Conservation (phyloP, 2,797 vertebrate genomes). For the Rhynchotus rufescens region DNA sequence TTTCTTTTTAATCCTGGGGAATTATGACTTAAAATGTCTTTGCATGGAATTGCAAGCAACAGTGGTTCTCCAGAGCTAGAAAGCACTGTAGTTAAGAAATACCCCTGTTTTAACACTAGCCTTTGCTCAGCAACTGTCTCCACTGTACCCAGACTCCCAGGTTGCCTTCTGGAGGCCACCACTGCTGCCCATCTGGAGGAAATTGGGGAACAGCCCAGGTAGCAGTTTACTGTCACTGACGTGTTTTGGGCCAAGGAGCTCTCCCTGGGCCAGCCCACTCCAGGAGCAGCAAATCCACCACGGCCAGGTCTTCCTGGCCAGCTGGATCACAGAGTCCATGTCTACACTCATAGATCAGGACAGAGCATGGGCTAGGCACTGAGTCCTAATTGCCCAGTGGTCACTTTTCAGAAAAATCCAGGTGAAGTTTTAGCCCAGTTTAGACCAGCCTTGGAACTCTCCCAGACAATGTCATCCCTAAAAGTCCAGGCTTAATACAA, state of each 20-base stretch:
- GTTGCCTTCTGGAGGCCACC: background rate
- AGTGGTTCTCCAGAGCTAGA: rapidly evolving
- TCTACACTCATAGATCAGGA: background rate
- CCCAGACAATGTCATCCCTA: background rate
- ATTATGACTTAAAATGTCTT: background rate
- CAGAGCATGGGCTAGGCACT: background rate
- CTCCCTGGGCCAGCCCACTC: background rate
- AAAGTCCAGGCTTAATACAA: background rate
- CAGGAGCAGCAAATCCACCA: background rate
- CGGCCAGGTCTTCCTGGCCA: background rate
- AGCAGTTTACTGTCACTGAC: background rate
- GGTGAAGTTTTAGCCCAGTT: background rate
- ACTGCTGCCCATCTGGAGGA: background rate
- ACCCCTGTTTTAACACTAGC: background rate
- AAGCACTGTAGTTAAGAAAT: background rate
- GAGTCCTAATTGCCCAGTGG: background rate
- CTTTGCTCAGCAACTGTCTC: background rate
- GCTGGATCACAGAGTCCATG: background rate
- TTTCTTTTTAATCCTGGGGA: background rate
- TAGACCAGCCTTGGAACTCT: background rate
- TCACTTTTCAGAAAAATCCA: background rate
- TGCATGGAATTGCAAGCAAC: background rate
- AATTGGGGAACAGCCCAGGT: background rate
- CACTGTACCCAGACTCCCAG: background rate
- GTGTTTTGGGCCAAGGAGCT: background rate